A percentile compares a stretch with the other conserved stretches of the same genome.
Evolutionary conservation across 2,113 vertebrate species (phyloP).

Genomic region (Tetrao urogallus): DNA sequence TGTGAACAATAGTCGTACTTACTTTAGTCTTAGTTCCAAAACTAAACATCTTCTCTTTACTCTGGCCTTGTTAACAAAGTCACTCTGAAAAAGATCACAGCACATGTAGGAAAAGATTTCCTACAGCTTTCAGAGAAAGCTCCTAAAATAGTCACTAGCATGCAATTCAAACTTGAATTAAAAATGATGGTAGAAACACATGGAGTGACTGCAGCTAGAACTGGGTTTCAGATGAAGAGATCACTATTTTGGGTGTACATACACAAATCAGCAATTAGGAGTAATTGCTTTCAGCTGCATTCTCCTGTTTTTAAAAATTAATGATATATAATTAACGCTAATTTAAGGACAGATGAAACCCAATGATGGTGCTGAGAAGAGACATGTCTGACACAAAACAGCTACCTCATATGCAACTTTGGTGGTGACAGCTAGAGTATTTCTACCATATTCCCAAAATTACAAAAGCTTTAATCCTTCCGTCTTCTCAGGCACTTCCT

Average conservation of each 20-base stretch:
- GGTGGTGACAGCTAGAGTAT: neutral
- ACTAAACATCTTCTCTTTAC: neutral
- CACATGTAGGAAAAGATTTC: neutral
- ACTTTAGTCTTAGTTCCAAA: neutral
- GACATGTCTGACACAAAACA: conserved; percentile 48
- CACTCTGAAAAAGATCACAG: neutral
- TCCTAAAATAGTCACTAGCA: neutral
- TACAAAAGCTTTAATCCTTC: conserved; percentile 38
- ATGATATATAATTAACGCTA: conserved; percentile 50
- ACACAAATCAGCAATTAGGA: conserved; percentile 55
- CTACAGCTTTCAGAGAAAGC: neutral
- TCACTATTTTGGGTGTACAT: neutral
- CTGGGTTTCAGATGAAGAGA: conserved; percentile 29
- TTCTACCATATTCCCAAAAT: neutral
- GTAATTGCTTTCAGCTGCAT: conserved; percentile 68
- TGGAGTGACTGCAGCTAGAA: neutral
- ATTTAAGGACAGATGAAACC: conserved; percentile 63
- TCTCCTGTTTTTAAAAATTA: conserved; percentile 29
- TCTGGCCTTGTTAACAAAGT: neutral
- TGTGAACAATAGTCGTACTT: neutral
- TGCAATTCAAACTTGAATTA: neutral
- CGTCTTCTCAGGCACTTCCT: conserved; percentile 43
- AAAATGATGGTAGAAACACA: neutral
- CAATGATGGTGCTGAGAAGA: conserved; percentile 8
- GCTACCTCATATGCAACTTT: neutral